Evolutionary conservation across 2,888 invertebrate genomes (phyloP).

Genomic region (Perithous albicinctus): DNA sequence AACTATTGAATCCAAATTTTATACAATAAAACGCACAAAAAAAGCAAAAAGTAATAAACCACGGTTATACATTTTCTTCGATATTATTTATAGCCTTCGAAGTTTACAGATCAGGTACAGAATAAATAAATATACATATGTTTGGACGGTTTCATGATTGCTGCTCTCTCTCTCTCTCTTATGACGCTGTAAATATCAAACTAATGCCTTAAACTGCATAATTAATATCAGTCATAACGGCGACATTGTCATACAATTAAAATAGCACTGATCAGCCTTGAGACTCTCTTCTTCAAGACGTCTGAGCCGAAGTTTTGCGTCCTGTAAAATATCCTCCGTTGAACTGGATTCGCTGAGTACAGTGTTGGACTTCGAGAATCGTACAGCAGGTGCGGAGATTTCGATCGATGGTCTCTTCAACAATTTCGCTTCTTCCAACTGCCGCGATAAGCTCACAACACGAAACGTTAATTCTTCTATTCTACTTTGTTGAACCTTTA

Average conservation of each 20-base stretch:
- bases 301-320: conserved; percentile 80
- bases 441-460: conserved; percentile 77
- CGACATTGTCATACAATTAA: conserved; percentile 77
- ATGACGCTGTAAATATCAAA: background rate
- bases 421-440: conserved; percentile 79
- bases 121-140: conserved; percentile 22
- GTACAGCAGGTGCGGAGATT: conserved; percentile 66
- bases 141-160: conserved; percentile 53
- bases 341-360: conserved; percentile 82
- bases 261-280: conserved; percentile 80
- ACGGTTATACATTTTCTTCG: conserved; percentile 40
- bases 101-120: conserved; percentile 54
- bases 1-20: conserved; percentile 81
- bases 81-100: conserved; percentile 23
- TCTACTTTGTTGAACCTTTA: conserved; percentile 79
- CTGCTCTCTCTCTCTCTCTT: no score
- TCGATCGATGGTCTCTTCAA: conserved; percentile 67
- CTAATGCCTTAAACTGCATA: conserved; percentile 38
- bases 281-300: conserved; percentile 81
- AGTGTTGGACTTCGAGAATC: conserved; percentile 73
- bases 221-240: conserved; percentile 66
- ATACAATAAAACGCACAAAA: conserved; percentile 79
- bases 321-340: conserved; percentile 82
- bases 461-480: conserved; percentile 81
- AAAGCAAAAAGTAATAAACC: conserved; percentile 27